phyloP scores from a whole-genome alignment of 2,888 invertebrate genomes.

The Machimus rusticus region DNA sequence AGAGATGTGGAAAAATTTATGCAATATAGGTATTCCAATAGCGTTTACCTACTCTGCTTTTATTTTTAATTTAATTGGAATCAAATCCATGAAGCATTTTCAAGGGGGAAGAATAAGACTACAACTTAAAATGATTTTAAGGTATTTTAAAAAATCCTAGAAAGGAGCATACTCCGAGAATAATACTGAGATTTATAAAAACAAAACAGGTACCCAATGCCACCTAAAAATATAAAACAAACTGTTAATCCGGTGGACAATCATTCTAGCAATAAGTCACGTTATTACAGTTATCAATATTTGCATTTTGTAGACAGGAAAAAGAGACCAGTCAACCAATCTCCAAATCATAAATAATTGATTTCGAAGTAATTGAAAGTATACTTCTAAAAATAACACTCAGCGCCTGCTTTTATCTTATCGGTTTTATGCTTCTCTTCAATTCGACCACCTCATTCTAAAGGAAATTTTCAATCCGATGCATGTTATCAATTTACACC shows the following conservation, averaged over 20 bases:
- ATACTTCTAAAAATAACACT: neutral
- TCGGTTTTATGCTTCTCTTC: neutral
- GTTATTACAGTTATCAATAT: neutral
- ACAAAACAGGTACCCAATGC: no score
- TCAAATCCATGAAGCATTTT: no score
- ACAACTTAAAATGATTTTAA: no score
- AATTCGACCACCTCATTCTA: neutral
- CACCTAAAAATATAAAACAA: neutral
- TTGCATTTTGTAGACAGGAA: neutral
- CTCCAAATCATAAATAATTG: neutral
- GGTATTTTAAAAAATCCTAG: no score
- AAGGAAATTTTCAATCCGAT: neutral
- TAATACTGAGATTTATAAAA: no score
- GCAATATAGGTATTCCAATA: no score
- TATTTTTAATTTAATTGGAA: no score
- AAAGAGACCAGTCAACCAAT: neutral
- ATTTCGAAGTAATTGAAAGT: neutral
- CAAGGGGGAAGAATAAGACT: no score
- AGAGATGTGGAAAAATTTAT: no score
- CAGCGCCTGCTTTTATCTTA: constrained; percentile 44
- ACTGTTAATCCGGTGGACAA: neutral
- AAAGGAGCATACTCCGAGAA: no score
- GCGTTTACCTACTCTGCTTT: no score
- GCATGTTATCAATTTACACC: neutral
- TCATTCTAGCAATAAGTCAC: neutral